A percentile compares a stretch with the other conserved stretches of the same genome.
Conservation (phyloP, 2,888 invertebrate genomes). For the Hirtodrosophila confusa region DNA sequence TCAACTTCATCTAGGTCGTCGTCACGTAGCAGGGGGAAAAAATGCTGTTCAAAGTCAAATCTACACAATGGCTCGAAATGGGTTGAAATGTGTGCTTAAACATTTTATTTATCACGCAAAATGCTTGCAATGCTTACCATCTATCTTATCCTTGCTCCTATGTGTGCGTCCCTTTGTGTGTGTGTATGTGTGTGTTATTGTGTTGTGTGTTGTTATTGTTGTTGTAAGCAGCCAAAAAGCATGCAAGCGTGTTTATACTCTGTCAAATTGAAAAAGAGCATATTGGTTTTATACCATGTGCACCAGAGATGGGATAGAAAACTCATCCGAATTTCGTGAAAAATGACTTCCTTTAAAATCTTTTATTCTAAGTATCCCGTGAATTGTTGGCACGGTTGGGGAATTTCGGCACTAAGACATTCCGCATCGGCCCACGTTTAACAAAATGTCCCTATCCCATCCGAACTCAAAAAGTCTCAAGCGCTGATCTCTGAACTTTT, state of each 20-base stretch:
- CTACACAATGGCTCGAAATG: constrained; percentile 63
- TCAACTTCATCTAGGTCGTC: constrained; percentile 24
- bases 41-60: constrained; percentile 71
- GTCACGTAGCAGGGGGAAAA: constrained; percentile 47
- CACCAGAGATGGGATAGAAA: too few species aligned
- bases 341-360: too few species aligned
- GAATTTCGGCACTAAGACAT: too few species aligned
- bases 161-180: constrained; percentile 15
- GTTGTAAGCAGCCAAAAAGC: constrained; percentile 43
- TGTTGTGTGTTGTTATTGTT: constrained; percentile 11
- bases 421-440: too few species aligned
- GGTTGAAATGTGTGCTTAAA: constrained; percentile 76
- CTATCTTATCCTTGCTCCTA: constrained; percentile 41
- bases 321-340: too few species aligned
- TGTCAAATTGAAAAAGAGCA: neutral
- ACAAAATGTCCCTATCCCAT: too few species aligned
- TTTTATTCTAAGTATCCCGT: too few species aligned
- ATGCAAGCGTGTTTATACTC: constrained; percentile 30
- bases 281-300: too few species aligned
- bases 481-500: too few species aligned
- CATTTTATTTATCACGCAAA: constrained; percentile 79
- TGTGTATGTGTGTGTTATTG: constrained; percentile 1
- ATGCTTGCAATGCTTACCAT: constrained; percentile 55
- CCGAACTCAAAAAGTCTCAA: too few species aligned
- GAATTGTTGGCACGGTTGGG: too few species aligned